These are phyloP conservation scores for Pteropus rufus DNA, from an alignment of 2,797 vertebrate species.

Conservation along the genomic window DNA sequence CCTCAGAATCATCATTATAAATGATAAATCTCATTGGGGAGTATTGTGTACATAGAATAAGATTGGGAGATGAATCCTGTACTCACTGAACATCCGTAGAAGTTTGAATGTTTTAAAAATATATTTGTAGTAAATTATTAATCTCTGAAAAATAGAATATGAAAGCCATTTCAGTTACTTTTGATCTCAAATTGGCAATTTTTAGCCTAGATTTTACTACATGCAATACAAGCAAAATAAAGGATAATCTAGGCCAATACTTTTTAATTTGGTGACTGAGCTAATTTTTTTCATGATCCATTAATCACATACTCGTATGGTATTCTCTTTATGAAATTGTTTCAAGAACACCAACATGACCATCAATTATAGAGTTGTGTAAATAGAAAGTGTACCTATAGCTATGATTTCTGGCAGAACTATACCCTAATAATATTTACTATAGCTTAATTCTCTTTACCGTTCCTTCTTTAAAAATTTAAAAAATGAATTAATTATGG, in stretches of 20 bases:
- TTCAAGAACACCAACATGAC: background rate
- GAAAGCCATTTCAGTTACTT: background rate
- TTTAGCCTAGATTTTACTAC: background rate
- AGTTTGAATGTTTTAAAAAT: background rate
- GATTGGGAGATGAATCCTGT: background rate
- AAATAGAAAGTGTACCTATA: background rate
- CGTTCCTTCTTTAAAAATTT: background rate
- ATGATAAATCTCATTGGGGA: background rate
- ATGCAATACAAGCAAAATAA: background rate
- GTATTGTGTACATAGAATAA: background rate
- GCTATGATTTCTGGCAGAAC: background rate
- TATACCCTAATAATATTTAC: background rate
- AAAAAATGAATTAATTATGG: background rate
- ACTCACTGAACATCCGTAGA: background rate
- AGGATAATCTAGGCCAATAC: background rate
- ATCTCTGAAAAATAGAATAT: background rate
- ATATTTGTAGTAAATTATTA: background rate
- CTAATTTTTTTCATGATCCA: background rate
- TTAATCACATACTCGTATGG: background rate
- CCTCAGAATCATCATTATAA: background rate
- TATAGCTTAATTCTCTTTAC: background rate
- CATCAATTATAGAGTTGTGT: background rate
- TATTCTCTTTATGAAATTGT: background rate
- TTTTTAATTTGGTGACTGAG: slow-evolving; percentile 21
- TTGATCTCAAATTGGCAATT: background rate